Evolutionary conservation across 2,888 invertebrate genomes (phyloP), one percentile per base, ranked within the genome.

Genomic region (Drosophila neutralis): DNA sequence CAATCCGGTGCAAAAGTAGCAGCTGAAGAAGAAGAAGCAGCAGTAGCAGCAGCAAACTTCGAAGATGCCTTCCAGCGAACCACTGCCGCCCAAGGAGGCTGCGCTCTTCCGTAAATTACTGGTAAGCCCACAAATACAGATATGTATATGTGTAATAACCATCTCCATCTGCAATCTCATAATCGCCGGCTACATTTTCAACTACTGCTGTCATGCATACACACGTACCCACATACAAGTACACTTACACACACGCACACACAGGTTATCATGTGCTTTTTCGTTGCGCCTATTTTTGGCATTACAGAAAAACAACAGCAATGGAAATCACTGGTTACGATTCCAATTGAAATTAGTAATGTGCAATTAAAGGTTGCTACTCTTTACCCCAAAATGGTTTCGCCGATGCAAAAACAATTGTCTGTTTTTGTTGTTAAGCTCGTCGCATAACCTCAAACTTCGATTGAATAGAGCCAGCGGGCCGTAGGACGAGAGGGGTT

Each of bases 41-140:
- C 59, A 68, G 69, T 45, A 59, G 64, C 59, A 67, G 71, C 73
- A 73, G 61, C 67, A 74, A 69, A 53, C 52, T 56, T 69, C 45
- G 52, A 95, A 95, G 94, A 97, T 97, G 97, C 97, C 97, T 94
- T 97, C 97, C 93, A 97, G 96, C 94, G 97, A 97, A 95, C 97
- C 98, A 93, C 96, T 99, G 94, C 99, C 99, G 94, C 98, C 98
- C 89, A 99, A 99, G 96, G 99, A 99, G 96, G 98, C 99, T 95
- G 98, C 98, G 91, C 96, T 99, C 94, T 99, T 99, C 95, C 98
- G 99, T 95, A 96, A 99, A 95, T 98, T 99, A 94, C 95, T 99
- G 97, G 99, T 99, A 96, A 96, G 98, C 95, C 8, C 13, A 51
- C 24, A 29, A 18, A 48, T 33, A 13, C 15, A 21, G 27, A 57